These are phyloP conservation scores for Rissa tridactyla DNA, from an alignment of 2,113 vertebrate genomes.

Conservation along the genomic window DNA sequence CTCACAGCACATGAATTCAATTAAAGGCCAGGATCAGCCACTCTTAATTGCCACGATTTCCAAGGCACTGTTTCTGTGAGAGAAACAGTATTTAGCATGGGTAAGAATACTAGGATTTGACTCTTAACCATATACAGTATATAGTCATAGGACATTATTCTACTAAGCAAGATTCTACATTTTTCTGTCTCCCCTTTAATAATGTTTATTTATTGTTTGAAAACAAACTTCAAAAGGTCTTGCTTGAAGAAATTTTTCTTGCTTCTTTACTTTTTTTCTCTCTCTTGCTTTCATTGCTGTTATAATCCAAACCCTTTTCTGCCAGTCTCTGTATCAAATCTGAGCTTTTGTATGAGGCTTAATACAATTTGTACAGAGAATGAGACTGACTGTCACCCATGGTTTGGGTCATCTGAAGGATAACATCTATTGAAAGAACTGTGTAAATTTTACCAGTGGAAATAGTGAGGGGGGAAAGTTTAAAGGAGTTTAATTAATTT, in stretches of 20 bases:
- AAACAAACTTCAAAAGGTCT: not conserved
- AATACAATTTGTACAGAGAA: not conserved
- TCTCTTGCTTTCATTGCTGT: not conserved
- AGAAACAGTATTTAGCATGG: not conserved
- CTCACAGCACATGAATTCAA: not conserved
- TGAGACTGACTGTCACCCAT: not conserved
- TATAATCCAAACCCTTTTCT: not conserved
- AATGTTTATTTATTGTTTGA: not conserved
- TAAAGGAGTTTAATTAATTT: conserved; percentile 31
- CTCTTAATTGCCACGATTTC: not conserved
- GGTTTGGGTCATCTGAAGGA: not conserved
- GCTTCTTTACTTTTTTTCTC: not conserved
- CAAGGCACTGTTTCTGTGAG: not conserved
- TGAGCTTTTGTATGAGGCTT: not conserved
- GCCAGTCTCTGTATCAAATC: not conserved
- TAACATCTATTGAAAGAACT: not conserved
- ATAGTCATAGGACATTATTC: not conserved
- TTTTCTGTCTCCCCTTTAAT: not conserved
- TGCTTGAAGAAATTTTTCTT: not conserved
- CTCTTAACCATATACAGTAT: not conserved
- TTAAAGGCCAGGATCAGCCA: not conserved
- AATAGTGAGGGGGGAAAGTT: not conserved
- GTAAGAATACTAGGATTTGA: not conserved
- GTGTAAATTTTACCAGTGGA: conserved; percentile 1
- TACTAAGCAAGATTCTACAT: not conserved